Evolutionary conservation across 2,113 vertebrate genomes (phyloP).

Genomic region (Takifugu bimaculatus): DNA sequence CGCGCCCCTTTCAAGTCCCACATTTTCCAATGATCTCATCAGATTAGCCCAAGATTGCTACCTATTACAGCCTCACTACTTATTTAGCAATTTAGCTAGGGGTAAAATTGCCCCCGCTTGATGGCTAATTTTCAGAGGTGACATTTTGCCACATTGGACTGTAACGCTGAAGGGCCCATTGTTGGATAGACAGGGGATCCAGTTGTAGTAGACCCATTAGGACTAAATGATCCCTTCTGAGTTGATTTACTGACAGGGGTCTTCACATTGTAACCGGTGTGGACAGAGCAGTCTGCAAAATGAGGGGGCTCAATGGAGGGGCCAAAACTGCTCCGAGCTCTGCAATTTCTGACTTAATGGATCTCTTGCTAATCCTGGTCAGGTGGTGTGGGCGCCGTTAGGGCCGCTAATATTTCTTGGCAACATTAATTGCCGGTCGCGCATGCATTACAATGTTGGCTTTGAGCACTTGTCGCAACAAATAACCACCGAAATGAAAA

Average conservation of each 20-base stretch:
- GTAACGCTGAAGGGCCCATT: constrained; percentile 50
- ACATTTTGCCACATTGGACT: constrained; percentile 69
- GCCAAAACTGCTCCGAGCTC: constrained; percentile 8
- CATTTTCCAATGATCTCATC: constrained; percentile 84
- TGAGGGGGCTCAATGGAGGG: constrained; percentile 28
- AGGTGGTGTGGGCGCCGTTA: constrained; percentile 3
- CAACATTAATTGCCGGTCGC: too few species aligned
- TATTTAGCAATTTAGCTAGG: constrained; percentile 79
- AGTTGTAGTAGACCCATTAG: constrained; percentile 66
- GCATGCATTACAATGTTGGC: too few species aligned
- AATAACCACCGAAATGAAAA: too few species aligned
- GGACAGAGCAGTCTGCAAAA: constrained; percentile 22
- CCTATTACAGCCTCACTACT: constrained; percentile 80
- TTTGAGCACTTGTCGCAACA: too few species aligned
- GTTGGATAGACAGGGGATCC: constrained; percentile 63
- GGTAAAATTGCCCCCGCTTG: constrained; percentile 67
- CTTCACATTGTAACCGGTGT: constrained; percentile 44
- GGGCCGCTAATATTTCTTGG: too few species aligned
- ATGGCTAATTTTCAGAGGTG: constrained; percentile 73
- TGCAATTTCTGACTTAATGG: constrained; percentile 3
- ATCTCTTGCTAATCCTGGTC: constrained; percentile 5
- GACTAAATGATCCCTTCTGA: constrained; percentile 66
- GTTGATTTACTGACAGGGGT: constrained; percentile 53
- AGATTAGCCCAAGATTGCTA: constrained; percentile 82
- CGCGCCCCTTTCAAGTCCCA: constrained; percentile 47